Base-by-base conservation (phyloP, 2,797 vertebrate species). In the Pelochelys cantorii region DNA sequence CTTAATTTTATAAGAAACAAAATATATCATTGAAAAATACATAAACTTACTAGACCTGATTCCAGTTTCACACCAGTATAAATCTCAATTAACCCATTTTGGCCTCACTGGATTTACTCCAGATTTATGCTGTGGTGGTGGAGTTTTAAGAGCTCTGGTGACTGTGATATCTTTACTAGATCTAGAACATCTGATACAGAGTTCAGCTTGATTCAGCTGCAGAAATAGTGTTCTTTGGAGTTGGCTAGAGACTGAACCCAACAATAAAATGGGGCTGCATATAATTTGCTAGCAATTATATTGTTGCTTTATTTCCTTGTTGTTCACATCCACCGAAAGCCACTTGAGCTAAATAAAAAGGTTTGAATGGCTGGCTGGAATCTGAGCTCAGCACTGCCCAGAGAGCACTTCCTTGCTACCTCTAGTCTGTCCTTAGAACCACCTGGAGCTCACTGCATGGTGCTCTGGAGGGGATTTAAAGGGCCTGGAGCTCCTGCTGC, bases 311-410 rank as follows among this genome's bases (percentile, higher is more conserved):
- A 83, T 62, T 91, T 93, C 48, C 14, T 90, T 48, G 42, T 85
- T 88, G 20, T 42, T 88, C 75, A 82, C 42, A 83, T 0, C 62
- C 75, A 91, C 87, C 10, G 48, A 79, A 88, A 84, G 4, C 3
- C 79, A 91, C 90, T 92, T 95, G 74, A 84, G 89, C 52, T 7
- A 92, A 93, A 88, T 18, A 5, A 84, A 55, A 10, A 92, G 2
- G 54, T 90, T 54, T 0, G 1, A 93, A 42, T 54, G 62, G 17
- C 68, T 79, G 81, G 89, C 59, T 83, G 0, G 90, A 29, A 82
- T 48, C 42, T 48, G 42, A 48, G 42, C 42, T 48, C 42, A 8
- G 42, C 42, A 48, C 8, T 48, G 42, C 42, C 8, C 42, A 48
- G 42, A 48, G 8, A 4, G 42, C 42, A 48, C 42, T 48, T 48